These are phyloP conservation scores for Notodonta dromedarius DNA, from an alignment of 2,888 invertebrate genomes.

Conservation along the genomic window DNA sequence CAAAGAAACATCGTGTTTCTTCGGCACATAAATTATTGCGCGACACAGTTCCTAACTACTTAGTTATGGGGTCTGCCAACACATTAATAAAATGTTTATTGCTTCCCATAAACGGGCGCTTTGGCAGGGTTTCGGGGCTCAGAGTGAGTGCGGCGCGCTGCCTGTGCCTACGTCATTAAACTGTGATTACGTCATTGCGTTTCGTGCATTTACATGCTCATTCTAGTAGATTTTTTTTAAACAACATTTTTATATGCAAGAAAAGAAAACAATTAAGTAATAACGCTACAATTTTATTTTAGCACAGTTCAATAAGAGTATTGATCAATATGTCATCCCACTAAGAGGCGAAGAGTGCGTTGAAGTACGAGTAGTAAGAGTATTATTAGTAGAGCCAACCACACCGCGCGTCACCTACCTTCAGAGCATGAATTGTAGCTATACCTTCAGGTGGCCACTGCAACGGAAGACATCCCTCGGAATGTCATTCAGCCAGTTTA, in stretches of 20 bases:
- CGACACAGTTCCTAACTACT: conserved; percentile 29
- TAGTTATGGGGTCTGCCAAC: conserved; percentile 33
- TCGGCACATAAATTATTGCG: conserved; percentile 30
- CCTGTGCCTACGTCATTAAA: conserved; percentile 18
- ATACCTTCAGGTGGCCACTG: neutral
- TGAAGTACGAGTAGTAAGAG: no score
- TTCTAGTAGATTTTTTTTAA: neutral
- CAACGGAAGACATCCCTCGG: neutral
- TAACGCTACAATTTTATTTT: no score
- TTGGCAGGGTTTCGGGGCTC: conserved; percentile 27
- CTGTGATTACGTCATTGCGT: conserved; percentile 1
- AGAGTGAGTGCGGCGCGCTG: conserved; percentile 25
- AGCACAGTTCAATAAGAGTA: no score
- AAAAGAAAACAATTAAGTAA: no score
- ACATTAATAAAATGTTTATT: conserved; percentile 38
- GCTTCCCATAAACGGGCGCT: conserved; percentile 28
- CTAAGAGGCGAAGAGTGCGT: no score
- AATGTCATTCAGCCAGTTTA: neutral
- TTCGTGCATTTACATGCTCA: neutral
- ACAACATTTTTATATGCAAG: no score
- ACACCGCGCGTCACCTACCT: no score
- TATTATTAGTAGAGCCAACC: no score
- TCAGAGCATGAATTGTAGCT: no score
- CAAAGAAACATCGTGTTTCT: conserved; percentile 19
- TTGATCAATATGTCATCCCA: no score